Base-by-base conservation (phyloP, 2,888 invertebrate genomes). In the Ornithoptera alexandrae region DNA sequence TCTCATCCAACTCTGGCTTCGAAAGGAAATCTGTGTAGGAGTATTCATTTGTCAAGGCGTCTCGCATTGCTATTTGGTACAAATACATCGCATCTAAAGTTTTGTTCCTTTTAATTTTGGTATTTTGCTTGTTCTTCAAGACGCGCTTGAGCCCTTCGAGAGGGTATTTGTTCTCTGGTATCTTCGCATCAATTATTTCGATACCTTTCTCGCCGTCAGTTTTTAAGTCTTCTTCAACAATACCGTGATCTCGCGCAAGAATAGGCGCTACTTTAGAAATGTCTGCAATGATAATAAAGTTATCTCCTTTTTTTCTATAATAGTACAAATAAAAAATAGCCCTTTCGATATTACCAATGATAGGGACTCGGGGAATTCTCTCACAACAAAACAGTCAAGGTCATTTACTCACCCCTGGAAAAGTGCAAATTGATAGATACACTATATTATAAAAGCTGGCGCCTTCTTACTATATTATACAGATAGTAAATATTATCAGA, bases 101-200 rank as follows among this genome's bases (percentile, higher is more conserved):
- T 71, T 78, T 84, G 22, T 79, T 78, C 69, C 81, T 85, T 67
- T 81, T 84, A 0, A 73, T 70, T 22, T 73, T 66, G 0, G 78
- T 74, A 0, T 75, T 76, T 70, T 83, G 77, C 57, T 84, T 84
- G 18, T 83, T 79, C 72, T 81, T 85, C 18, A 92, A 75, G 60
- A 92, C 80, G 57, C 76, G 80, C 73, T 79, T 82, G 18, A 92
- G 78, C 70, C 88, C 90, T n/a, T 89, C 83, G 24, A 92, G 76
- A 71, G 90, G 88, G 3, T 86, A 77, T 76, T 81, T 81, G 77
- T 92, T 90, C 70, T 86, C 86, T 0, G 79, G 72, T 75, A 90
- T 81, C 56, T 83, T 84, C 1, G 78, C 81, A 75, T 91, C 92
- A 42, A 92, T 89, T 15, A 90, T 88, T 77, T 92, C 90, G 2